These are phyloP conservation scores for Alauda arvensis DNA, from an alignment of 2,797 vertebrate species.

Conservation along the genomic window DNA sequence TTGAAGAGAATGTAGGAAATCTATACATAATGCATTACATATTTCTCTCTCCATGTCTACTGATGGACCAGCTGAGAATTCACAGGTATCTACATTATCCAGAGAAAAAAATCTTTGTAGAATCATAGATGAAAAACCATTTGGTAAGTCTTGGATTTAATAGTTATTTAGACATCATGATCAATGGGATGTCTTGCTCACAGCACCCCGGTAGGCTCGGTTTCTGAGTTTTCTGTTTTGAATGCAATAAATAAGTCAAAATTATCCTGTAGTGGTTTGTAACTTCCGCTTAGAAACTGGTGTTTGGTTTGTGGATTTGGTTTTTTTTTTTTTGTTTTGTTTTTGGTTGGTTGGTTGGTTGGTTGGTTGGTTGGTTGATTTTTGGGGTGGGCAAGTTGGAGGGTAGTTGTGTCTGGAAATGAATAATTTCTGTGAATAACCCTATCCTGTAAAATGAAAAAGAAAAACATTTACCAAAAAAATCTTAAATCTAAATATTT, in stretches of 20 bases:
- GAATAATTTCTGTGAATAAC: background rate
- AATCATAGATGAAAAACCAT: background rate
- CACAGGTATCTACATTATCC: background rate
- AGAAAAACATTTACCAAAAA: background rate
- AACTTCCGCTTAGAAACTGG: background rate
- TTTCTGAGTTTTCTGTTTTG: background rate
- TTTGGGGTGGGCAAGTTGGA: too few relatives aligned
- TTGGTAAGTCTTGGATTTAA: background rate
- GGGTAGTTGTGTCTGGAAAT: background rate
- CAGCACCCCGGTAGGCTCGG: background rate
- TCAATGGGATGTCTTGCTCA: background rate
- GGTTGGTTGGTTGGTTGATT: too few relatives aligned
- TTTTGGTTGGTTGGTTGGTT: background rate
- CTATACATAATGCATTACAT: fast-evolving
- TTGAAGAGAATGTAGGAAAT: background rate
- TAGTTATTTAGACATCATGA: background rate
- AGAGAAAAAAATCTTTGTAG: background rate
- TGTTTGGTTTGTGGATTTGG: background rate
- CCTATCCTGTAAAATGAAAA: background rate
- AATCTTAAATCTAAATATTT: background rate
- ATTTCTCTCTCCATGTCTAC: background rate
- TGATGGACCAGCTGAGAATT: background rate
- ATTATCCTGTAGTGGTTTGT: background rate
- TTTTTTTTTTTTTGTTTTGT: too few relatives aligned
- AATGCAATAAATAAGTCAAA: background rate